Evolutionary conservation across 1,140 invertebrate species (phyloP).

Genomic region (Drosophila obscura): DNA sequence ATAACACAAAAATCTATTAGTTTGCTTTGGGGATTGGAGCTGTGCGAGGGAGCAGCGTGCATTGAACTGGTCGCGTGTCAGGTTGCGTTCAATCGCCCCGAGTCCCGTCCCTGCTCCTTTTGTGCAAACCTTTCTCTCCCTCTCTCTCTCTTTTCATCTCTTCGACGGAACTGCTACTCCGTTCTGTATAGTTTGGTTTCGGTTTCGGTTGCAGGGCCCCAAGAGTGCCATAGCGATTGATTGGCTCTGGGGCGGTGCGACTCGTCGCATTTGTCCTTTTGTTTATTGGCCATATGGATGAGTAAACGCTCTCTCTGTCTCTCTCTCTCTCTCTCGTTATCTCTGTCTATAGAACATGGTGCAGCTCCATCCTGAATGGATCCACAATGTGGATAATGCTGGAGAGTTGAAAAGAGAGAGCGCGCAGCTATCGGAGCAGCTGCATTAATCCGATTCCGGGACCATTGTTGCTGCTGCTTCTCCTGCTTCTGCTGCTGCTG

Average conservation of each 20-base stretch:
- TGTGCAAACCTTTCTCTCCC: neutral
- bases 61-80: slow-evolving; percentile 81
- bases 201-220: slow-evolving; percentile 21
- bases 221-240: slow-evolving; percentile 81
- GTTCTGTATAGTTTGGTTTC: no score
- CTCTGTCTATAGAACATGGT: no score
- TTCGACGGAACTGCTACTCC: slow-evolving; percentile 3
- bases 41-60: slow-evolving; percentile 61
- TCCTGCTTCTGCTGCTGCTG: slow-evolving; percentile 17
- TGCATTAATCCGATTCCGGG: slow-evolving; percentile 77
- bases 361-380: no score
- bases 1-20: slow-evolving; percentile 70
- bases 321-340: no score
- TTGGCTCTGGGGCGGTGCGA: slow-evolving; percentile 76
- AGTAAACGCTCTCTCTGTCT: neutral
- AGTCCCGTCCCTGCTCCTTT: slow-evolving; percentile 14
- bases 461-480: slow-evolving; percentile 61
- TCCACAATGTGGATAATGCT: no score
- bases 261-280: slow-evolving; percentile 78
- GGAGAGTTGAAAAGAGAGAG: no score
- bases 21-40: slow-evolving; percentile 65
- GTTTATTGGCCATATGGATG: slow-evolving; percentile 68
- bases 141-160: neutral
- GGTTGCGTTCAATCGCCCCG: slow-evolving; percentile 73
- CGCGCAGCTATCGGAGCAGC: slow-evolving; percentile 19